phyloP scores from a whole-genome alignment of 2,888 invertebrate genomes.

The Netelia fuscicornis region DNA sequence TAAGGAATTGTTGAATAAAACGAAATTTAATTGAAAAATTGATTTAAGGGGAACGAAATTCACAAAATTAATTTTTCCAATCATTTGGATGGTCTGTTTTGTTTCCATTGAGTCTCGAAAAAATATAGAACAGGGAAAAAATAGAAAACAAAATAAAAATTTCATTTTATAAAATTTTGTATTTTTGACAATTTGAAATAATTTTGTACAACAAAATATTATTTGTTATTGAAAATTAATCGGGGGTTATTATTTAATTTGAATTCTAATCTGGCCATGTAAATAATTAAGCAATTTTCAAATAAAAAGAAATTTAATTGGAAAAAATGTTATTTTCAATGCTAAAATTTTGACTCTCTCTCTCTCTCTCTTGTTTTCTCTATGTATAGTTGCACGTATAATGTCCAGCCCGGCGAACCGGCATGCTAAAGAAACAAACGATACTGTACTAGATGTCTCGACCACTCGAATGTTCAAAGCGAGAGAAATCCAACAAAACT shows the following conservation, averaged over 20 bases:
- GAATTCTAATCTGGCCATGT: neutral
- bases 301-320: neutral
- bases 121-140: too few relatives aligned
- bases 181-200: too few relatives aligned
- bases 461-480: constrained; percentile 22
- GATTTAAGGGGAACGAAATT: too few relatives aligned
- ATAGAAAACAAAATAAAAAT: too few relatives aligned
- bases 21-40: too few relatives aligned
- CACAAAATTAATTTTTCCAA: too few relatives aligned
- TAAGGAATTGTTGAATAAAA: too few relatives aligned
- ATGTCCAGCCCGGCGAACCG: neutral
- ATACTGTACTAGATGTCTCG: neutral
- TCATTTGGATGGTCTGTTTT: too few relatives aligned
- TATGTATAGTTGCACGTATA: neutral
- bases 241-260: neutral
- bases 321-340: neutral
- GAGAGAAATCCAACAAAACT: neutral
- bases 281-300: neutral
- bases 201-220: too few relatives aligned
- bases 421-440: constrained; percentile 12
- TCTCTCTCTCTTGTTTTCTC: neutral
- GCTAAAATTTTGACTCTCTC: neutral
- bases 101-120: too few relatives aligned
- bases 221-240: too few relatives aligned
- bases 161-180: too few relatives aligned